These are phyloP conservation scores for Tyto alba DNA, from an alignment of 2,113 vertebrate genomes.

Conservation along the genomic window DNA sequence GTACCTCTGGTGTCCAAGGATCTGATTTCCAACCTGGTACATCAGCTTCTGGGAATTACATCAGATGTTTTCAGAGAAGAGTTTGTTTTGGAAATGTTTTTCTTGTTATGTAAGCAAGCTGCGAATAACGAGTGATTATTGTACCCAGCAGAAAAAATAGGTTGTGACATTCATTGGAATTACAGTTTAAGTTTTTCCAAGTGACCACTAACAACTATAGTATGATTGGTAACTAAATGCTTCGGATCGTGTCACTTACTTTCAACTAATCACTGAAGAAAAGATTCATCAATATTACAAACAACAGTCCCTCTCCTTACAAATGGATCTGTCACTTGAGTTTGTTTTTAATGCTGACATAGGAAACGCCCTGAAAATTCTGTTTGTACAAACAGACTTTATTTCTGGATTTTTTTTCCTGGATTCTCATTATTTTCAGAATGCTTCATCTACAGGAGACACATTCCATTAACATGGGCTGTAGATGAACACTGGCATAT, in stretches of 20 bases:
- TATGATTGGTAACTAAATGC: neutral
- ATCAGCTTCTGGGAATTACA: conserved; percentile 30
- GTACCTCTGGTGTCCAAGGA: neutral
- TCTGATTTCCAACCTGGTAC: neutral
- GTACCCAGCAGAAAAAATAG: conserved; percentile 29
- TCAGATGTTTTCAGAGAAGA: conserved; percentile 49
- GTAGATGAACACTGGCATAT: neutral
- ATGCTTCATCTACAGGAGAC: neutral
- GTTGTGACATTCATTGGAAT: neutral
- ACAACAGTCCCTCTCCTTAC: neutral
- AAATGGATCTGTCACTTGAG: neutral
- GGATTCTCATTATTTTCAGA: neutral
- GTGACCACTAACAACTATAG: neutral
- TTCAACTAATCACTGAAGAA: neutral
- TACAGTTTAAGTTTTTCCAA: conserved; percentile 1
- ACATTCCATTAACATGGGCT: neutral
- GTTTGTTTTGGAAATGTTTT: conserved; percentile 41
- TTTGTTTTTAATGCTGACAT: neutral
- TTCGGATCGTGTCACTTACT: neutral
- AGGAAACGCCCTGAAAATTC: neutral
- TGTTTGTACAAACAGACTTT: neutral
- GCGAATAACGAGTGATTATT: neutral
- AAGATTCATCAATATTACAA: neutral
- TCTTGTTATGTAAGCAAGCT: conserved; percentile 38
- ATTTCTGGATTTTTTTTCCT: neutral